Evolutionary conservation across 2,797 vertebrate species (phyloP), one percentile per base, ranked within the genome.

Genomic region (Coccyzus lansbergi): DNA sequence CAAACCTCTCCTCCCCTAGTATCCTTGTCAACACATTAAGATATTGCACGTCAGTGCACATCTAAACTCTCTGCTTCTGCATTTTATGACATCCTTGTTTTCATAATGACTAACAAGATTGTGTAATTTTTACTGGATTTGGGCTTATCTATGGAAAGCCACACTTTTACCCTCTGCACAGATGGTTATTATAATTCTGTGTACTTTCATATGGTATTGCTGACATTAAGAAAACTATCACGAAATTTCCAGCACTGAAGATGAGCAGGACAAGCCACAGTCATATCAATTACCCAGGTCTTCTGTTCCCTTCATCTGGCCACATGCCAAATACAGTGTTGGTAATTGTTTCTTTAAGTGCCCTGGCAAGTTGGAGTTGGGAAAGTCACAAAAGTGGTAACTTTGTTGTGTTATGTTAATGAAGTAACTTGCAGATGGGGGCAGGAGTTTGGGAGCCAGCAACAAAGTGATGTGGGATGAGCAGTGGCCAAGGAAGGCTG

Each of bases 71-170:
- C 21, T 53, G 31, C 65, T 74, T 86, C 44, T 91, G 62, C 34
- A 79, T 84, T 36, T 88, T 2, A 1, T 69, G 77, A 56, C 0
- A 0, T 52, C 20, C 86, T 63, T 72, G 8, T 86, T 96, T 92
- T 86, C 65, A 49, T 55, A 46, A 31, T 67, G 74, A 84, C 64
- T 83, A 86, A 69, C 26, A 75, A 62, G 67, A 86, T 24, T 90
- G 77, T 15, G 14, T 71, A 3, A 69, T 76, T 88, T 90, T 88
- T 81, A 69, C 42, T 79, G 85, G 80, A 84, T 86, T 96, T 92
- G 55, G 46, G 78, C 3, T 83, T 75, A 53, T 18, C 59, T 55
- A 15, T 84, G 80, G 77, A 90, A 90, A 79, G 48, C 72, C 59
- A 90, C 65, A 72, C 7, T 29, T 59, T 69, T 89, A 26, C 33